Evolutionary conservation across 2,888 invertebrate species (phyloP).

Genomic region (Agrotis puta): DNA sequence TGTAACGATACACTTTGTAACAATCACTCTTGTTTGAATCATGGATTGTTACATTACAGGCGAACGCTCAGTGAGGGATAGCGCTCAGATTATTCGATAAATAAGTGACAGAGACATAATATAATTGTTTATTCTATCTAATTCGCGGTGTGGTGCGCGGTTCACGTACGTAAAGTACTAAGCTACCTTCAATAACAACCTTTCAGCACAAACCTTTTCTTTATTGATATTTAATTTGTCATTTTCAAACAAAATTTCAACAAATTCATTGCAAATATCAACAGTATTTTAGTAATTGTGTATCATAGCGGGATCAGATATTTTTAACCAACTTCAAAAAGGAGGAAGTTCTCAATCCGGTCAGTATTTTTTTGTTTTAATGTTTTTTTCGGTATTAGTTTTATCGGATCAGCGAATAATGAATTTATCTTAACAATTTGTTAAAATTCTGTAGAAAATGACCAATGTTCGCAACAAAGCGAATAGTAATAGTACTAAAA

Average conservation of each 20-base stretch:
- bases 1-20: no score
- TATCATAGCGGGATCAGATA: not conserved
- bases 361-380: not conserved
- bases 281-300: constrained; percentile 5
- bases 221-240: constrained; percentile 20
- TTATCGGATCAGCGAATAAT: not conserved
- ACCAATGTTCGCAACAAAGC: constrained; percentile 23
- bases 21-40: no score
- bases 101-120: constrained; percentile 41
- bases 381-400: no score
- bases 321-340: not conserved
- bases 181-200: constrained; percentile 56
- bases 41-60: no score
- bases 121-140: constrained; percentile 64
- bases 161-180: constrained; percentile 44
- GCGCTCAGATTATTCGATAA: constrained; percentile 7
- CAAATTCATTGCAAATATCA: constrained; percentile 1
- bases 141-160: constrained; percentile 57
- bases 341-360: no score
- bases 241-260: constrained; percentile 37
- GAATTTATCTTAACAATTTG: not conserved
- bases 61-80: no score
- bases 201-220: constrained; percentile 48
- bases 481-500: constrained; percentile 43
- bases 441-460: constrained; percentile 39